Conservation (phyloP, 2,113 vertebrate genomes). For the Elephas maximus region DNA sequence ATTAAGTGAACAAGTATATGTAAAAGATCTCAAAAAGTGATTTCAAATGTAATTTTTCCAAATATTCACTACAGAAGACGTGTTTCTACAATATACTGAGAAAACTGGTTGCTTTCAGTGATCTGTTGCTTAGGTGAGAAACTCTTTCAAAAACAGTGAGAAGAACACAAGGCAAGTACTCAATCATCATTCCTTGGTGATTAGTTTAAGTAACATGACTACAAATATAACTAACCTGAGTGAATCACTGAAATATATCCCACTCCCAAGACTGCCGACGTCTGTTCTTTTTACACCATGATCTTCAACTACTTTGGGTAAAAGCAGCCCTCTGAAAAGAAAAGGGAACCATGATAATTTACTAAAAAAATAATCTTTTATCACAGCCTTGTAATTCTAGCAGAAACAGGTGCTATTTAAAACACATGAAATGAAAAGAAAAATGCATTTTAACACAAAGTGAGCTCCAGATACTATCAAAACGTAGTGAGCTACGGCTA, state of each 20-base stretch:
- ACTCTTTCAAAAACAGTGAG: not conserved
- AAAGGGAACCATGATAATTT: slow-evolving; percentile 38
- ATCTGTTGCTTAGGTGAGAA: not conserved
- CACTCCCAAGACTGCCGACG: slow-evolving; percentile 92
- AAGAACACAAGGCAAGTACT: not conserved
- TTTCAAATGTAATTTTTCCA: slow-evolving; percentile 36
- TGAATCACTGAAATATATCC: slow-evolving; percentile 94
- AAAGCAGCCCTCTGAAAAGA: slow-evolving; percentile 91
- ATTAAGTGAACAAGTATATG: not conserved
- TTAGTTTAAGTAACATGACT: not conserved
- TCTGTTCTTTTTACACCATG: slow-evolving; percentile 92
- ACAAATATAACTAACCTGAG: slow-evolving; percentile 87
- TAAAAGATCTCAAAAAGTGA: not conserved
- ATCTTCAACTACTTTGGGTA: slow-evolving; percentile 92
- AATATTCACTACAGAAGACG: not conserved
- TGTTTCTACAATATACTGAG: not conserved
- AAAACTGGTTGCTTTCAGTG: not conserved
- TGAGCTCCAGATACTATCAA: not conserved
- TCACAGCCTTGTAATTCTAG: not conserved
- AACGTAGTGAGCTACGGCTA: not conserved
- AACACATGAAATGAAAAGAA: not conserved
- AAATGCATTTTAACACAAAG: not conserved
- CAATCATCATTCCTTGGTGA: not conserved
- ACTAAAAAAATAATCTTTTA: slow-evolving; percentile 18
- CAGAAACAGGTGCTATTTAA: not conserved